Evolutionary conservation across 2,888 invertebrate genomes (phyloP).

Genomic region (Hemicrepidius hirtus): DNA sequence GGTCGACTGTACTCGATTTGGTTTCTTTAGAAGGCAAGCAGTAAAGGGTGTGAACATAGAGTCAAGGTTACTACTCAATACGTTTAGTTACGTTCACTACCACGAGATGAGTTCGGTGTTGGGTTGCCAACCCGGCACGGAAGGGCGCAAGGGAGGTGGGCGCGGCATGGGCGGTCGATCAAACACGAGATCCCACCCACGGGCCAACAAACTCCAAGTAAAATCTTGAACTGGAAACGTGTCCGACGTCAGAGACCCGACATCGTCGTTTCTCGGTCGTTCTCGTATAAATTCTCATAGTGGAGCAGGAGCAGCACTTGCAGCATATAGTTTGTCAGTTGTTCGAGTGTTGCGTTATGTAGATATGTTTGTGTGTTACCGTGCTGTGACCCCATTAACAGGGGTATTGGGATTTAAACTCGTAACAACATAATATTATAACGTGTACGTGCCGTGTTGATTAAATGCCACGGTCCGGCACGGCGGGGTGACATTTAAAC

Average conservation of each 20-base stretch:
- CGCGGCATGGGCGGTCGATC: conserved; percentile 62
- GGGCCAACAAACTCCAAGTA: conserved; percentile 66
- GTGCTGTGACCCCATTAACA: conserved; percentile 50
- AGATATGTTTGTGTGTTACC: conserved; percentile 59
- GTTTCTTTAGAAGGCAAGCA: conserved; percentile 58
- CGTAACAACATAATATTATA: neutral
- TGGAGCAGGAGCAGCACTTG: conserved; percentile 65
- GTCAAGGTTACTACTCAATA: conserved; percentile 68
- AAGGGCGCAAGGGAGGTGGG: conserved; percentile 49
- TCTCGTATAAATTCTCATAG: conserved; percentile 67
- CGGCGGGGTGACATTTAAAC: neutral
- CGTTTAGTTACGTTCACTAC: conserved; percentile 65
- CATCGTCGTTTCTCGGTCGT: conserved; percentile 58
- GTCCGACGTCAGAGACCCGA: conserved; percentile 60
- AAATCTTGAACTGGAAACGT: conserved; percentile 62
- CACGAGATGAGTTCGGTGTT: conserved; percentile 64
- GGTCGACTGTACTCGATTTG: conserved; percentile 41
- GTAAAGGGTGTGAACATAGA: conserved; percentile 61
- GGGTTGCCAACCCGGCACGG: conserved; percentile 58
- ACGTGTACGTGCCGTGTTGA: neutral
- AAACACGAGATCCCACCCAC: conserved; percentile 59
- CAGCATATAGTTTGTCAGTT: conserved; percentile 63
- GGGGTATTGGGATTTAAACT: neutral
- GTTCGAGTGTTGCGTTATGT: conserved; percentile 51
- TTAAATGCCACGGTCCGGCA: neutral